These are phyloP conservation scores for Episyrphus balteatus DNA, from an alignment of 1,140 invertebrate species.

Conservation along the genomic window DNA sequence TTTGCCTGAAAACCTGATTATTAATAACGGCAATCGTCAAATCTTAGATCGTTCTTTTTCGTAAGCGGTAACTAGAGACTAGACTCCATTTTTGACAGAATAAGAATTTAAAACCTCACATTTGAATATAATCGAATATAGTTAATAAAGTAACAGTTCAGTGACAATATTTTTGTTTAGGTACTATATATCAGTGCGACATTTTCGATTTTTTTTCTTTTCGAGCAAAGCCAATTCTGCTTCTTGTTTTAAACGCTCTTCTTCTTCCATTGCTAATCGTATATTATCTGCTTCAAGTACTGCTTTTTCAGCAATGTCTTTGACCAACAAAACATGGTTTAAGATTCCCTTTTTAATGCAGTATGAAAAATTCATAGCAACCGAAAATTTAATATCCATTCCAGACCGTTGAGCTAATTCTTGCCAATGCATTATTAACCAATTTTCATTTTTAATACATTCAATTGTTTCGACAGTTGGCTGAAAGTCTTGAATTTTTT, in stretches of 20 bases:
- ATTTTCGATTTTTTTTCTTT: conserved; percentile 28
- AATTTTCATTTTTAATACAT: conserved; percentile 31
- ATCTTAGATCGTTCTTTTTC: too few relatives aligned
- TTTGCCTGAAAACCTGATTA: too few relatives aligned
- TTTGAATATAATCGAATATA: too few relatives aligned
- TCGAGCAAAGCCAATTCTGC: conserved; percentile 18
- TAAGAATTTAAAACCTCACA: too few relatives aligned
- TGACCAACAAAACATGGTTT: conserved; percentile 17
- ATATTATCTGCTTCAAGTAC: conserved; percentile 25
- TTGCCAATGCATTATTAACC: conserved; percentile 29
- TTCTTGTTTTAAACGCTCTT: conserved; percentile 21
- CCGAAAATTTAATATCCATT: conserved; percentile 22
- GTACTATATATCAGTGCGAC: conserved; percentile 24
- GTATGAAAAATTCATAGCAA: conserved; percentile 25
- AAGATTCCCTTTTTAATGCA: conserved; percentile 27
- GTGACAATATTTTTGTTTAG: too few relatives aligned
- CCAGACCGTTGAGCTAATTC: conserved; percentile 18
- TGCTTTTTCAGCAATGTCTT: conserved; percentile 21
- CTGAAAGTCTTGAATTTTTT: conserved; percentile 18
- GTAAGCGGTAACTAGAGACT: too few relatives aligned
- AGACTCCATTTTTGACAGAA: too few relatives aligned
- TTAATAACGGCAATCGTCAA: too few relatives aligned
- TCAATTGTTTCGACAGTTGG: conserved; percentile 22
- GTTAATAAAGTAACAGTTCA: too few relatives aligned
- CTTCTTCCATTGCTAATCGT: conserved; percentile 17